Base-by-base conservation (phyloP, 2,113 vertebrate genomes). In the Chascanopsetta lugubris region DNA sequence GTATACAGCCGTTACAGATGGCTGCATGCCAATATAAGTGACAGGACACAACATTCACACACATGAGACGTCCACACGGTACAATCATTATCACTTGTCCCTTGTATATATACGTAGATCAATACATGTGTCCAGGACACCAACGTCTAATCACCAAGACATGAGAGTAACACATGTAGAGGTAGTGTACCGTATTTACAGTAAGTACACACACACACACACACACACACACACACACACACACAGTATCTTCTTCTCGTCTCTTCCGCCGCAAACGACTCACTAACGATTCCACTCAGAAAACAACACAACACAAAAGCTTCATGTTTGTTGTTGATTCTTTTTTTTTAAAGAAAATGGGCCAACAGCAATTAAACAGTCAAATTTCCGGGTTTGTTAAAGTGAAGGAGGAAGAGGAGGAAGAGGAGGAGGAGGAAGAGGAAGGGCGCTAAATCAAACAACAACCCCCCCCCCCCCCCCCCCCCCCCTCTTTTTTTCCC, bases 321-420 rank as follows among this genome's bases (percentile, higher is more conserved):
- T n/a, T n/a, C n/a, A n/a, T 59, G 77, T 85, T 83, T 86, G 67
- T 75, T 79, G 63, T 53, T 17, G 20, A 71, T 72, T 72, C 30
- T 20, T 34, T 61, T 73, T 56, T 61, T 58, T 5, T 17, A 24
- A 46, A 43, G 32, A 72, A 82, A 80, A 38, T 62, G 67, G 77
- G 34, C 34, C 64, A 76, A 49, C 38, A 49, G 54, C 73, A 85
- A 78, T 82, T 82, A 84, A 72, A 70, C 5, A 66, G 51, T 36
- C 40, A 81, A 61, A 84, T 77, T 72, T 65, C 57, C 40, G 60
- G 54, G 63, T 79, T 77, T 75, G 75, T 79, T 80, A 51, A 68
- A 67, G 64, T 54, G 47, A 18, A 48, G 24, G 48, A 64, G 46
- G 5, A 15, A 32, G 47, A n/a, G 29, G 25, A 61, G 30, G 29